Evolutionary conservation across 2,888 invertebrate genomes (phyloP), one percentile per base, ranked within the genome.

Genomic region (Boloria selene): DNA sequence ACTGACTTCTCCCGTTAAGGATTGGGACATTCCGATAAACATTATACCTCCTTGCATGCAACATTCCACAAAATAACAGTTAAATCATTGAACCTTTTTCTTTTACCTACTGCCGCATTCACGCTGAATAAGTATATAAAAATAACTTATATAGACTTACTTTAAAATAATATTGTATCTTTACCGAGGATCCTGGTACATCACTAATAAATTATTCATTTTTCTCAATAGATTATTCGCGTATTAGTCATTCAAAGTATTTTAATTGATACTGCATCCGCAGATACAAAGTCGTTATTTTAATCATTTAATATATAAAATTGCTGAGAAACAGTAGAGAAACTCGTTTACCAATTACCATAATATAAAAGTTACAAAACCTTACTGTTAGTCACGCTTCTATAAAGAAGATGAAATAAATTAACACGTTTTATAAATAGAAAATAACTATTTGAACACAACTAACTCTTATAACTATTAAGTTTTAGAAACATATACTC

Each of bases 31-130:
- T 58, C 38, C 16, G 31, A 49, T 53, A 59, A 17, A 44, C 45
- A 17, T 59, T 47, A 52, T 16, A 2, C 49, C 49, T n/a, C 49
- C 18, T 60, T 26, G 45, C 17, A 10, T 26, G 18, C 47, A 14
- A 52, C 53, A 60, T 17, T 59, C 26, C 14, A 62, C 52, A 61
- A 13, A 53, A 56, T 13, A 42, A 55, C 14, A 26, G 60, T 72
- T 76, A 73, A 75, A 76, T 77, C 72, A 66, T 64, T 64, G 51
- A 67, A 80, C 79, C 77, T 73, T 77, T 79, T 75, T 80, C 77
- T 73, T 67, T 69, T 63, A 63, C 17, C 54, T 65, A 70, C 73
- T 72, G 66, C 45, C 45, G 42, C 60, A 63, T 50, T 38, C 18
- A 50, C 38, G 47, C 38, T 58, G 45, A 51, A 50, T 61, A 31